Conservation (phyloP, 2,797 vertebrate genomes). For the Uromys caudimaculatus region DNA sequence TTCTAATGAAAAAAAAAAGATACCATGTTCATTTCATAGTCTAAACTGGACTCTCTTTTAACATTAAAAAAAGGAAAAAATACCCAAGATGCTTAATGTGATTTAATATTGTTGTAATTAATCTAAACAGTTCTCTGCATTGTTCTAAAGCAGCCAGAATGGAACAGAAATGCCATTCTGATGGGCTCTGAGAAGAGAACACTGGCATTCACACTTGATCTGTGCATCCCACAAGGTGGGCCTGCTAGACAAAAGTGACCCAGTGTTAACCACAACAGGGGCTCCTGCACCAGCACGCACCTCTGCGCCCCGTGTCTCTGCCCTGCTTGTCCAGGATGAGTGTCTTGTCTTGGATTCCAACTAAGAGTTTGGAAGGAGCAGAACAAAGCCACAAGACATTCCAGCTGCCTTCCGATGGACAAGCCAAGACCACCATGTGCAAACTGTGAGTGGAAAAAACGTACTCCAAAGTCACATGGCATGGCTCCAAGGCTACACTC, state of each 20-base stretch:
- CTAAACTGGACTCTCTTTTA: constrained; percentile 65
- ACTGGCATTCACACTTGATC: background rate
- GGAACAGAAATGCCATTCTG: constrained; percentile 40
- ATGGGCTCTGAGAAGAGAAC: background rate
- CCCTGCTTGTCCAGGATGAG: background rate
- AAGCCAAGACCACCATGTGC: no score
- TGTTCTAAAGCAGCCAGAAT: constrained; percentile 8
- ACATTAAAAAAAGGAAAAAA: constrained; percentile 67
- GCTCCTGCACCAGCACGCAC: background rate
- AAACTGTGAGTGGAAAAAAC: background rate
- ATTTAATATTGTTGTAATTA: constrained; percentile 55
- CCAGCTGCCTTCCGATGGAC: background rate
- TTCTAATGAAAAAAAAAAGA: constrained; percentile 48
- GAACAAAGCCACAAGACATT: background rate
- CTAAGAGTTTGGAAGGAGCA: background rate
- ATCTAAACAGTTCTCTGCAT: constrained; percentile 13
- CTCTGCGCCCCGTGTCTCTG: background rate
- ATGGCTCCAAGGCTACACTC: background rate
- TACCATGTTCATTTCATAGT: constrained; percentile 55
- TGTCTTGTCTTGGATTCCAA: background rate
- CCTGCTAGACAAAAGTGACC: background rate
- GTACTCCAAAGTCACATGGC: background rate
- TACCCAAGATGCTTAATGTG: constrained; percentile 36
- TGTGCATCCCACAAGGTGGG: background rate
- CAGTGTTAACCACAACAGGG: background rate